phyloP scores from a whole-genome alignment of 1,140 invertebrate species.

The Zeugodacus cucurbitae region DNA sequence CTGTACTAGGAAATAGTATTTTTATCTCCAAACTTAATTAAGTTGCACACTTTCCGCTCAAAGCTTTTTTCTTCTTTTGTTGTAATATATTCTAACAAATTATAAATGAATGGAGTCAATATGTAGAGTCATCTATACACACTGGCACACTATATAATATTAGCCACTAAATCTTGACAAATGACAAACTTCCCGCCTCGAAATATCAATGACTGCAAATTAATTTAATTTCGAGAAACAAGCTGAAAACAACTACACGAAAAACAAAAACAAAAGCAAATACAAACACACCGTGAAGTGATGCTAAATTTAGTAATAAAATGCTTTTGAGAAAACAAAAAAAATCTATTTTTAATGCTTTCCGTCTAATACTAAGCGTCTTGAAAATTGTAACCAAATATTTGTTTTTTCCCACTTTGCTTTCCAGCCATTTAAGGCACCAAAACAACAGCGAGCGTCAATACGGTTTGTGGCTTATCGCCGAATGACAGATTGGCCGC shows the following conservation, averaged over 20 bases:
- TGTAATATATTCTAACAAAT: no score
- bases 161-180: constrained; percentile 13
- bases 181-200: neutral
- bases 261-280: neutral
- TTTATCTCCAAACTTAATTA: no score
- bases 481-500: constrained; percentile 32
- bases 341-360: neutral
- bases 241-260: neutral
- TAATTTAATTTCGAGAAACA: neutral
- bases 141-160: neutral
- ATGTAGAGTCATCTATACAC: no score
- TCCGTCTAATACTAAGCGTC: neutral
- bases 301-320: constrained; percentile 18
- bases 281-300: neutral
- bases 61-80: no score
- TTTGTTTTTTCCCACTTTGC: neutral
- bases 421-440: constrained; percentile 11
- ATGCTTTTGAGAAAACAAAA: neutral
- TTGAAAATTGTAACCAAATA: constrained; percentile 1
- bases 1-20: no score
- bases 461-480: neutral
- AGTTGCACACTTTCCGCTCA: no score
- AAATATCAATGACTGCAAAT: constrained; percentile 16
- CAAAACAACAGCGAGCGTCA: neutral
- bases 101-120: no score